Base-by-base conservation (phyloP, 2,113 vertebrate species). In the Channa argus region DNA sequence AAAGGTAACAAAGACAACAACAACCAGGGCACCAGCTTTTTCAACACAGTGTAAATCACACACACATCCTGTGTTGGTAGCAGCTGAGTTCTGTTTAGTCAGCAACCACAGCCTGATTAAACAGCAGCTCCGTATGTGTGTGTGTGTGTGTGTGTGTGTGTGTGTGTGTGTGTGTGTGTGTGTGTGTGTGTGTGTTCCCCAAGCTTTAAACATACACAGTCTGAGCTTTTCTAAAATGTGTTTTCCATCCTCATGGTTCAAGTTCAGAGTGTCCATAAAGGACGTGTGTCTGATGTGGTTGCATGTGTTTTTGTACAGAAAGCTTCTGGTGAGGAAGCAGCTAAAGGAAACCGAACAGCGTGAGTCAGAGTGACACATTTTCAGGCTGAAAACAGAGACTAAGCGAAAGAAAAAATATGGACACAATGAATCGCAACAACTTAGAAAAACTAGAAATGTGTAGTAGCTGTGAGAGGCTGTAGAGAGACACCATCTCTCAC, bases 61-160 rank as follows among this genome's bases (percentile, higher is more conserved):
- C 53, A 63, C 60, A 47, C 84, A 60, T 78, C 79, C 84, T 78
- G 84, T 74, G 71, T 67, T 50, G 43, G 58, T 62, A 47, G 65
- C 59, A 61, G n/a, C 39, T 61, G 38, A 63, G 73, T 72, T 74
- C 61, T 85, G 80, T 65, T 77, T 68, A 63, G 69, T 77, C 83
- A 85, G 79, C 77, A 81, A 60, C 84, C 68, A 5, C 69, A 77
- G 43, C 34, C 52, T 62, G 46, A 84, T 63, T 54, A 11, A 71
- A 80, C 60, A 63, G 36, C 71, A 60, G 46, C 60, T 64, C 0
- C 34, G 6, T 52, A 13, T 39, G 46, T 75, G 71, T 70, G 59
- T 70, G 53, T 52, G 56, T 53, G 44, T 52, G 69, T 68, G 63
- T 63, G 60, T 60, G 71, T 63, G 63, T 80, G 70, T 74, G 56